Base-by-base conservation (phyloP, 2,888 invertebrate genomes). In the Zonitis immaculata region DNA sequence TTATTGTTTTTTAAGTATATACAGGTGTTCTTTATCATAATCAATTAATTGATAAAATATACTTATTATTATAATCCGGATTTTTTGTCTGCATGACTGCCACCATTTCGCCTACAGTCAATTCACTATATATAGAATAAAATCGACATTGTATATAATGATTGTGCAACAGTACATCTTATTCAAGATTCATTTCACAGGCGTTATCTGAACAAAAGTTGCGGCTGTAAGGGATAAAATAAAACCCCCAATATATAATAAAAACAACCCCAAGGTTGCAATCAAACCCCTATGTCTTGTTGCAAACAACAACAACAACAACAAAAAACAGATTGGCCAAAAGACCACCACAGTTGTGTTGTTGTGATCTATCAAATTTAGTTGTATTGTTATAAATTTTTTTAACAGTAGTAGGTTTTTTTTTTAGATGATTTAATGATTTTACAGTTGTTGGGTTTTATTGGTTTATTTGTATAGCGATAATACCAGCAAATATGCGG, bases 141-240 rank as follows among this genome's bases (percentile, higher is more conserved):
- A 62, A 66, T 62, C 53, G 57, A 32, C 52, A 49, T 57, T 52
- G 59, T 59, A 62, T 61, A 56, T 20, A 2, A 54, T 27, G 60
- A 57, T 49, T 57, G 59, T 60, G 64, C 65, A 58, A 60, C 61
- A 65, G 61, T 62, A 60, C 61, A 63, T 62, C 66, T 61, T 58
- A 64, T 66, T 66, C 60, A 65, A 51, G 52, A 49, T 63, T 63
- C 64, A 70, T 70, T 71, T 71, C 68, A 69, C 71, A 70, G 71
- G 71, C 70, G 71, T 70, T 67, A 68, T 60, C 55, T 59, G 56
- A 57, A 70, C 67, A 70, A 70, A 63, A 63, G 63, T 45, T 57
- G 54, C 61, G 59, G 64, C 65, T 67, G 64, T 62, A 59, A 65
- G 65, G 67, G 66, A 66, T 62, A 57, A 63, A 67, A 66, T 68